Conservation (phyloP, 2,113 vertebrate genomes). For the Ammodramus savannarum region DNA sequence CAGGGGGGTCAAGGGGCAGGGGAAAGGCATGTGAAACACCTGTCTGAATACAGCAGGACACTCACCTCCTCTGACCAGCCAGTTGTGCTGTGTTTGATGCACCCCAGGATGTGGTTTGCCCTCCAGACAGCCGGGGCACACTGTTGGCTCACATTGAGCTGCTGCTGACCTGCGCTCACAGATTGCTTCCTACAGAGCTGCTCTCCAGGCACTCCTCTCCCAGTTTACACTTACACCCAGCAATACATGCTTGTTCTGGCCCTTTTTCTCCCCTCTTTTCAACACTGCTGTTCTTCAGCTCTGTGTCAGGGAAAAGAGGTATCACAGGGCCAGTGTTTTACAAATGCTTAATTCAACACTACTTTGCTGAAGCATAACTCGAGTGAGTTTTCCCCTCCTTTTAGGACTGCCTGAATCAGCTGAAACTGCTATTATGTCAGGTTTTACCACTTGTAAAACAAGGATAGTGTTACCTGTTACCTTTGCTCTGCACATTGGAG, state of each 20-base stretch:
- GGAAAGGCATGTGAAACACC: not conserved
- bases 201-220: not conserved
- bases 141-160: not conserved
- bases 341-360: not conserved
- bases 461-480: not conserved
- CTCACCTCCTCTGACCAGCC: not conserved
- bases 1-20: not conserved
- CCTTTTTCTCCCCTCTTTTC: not conserved
- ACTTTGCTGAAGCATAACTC: not conserved
- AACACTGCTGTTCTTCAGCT: not conserved
- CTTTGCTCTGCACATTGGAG: not conserved
- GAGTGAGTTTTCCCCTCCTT: not conserved
- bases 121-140: not conserved
- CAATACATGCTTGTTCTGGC: not conserved
- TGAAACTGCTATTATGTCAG: rapidly evolving
- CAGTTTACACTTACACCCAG: rapidly evolving
- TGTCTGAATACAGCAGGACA: not conserved
- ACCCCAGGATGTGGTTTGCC: not conserved
- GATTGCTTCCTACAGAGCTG: not conserved
- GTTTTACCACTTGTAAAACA: slow-evolving; percentile 34
- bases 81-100: not conserved
- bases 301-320: not conserved
- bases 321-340: not conserved
- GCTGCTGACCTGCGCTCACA: not conserved
- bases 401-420: not conserved